phyloP scores from a whole-genome alignment of 2,113 vertebrate genomes.

The Nymphicus hollandicus region DNA sequence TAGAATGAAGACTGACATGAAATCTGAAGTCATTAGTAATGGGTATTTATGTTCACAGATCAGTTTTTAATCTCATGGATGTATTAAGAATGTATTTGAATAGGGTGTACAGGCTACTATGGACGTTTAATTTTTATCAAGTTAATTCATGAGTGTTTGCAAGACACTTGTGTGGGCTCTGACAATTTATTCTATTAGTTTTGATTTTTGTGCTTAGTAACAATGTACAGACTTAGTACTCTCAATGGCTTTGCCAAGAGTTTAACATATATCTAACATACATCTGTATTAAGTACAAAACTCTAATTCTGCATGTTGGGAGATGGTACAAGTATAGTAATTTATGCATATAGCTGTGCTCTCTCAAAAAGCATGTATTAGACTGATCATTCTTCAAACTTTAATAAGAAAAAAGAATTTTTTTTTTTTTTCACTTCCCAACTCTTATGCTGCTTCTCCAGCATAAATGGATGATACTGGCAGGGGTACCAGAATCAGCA shows the following conservation, averaged over 20 bases:
- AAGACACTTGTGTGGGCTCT: not conserved
- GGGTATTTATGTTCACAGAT: not conserved
- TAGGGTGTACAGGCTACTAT: not conserved
- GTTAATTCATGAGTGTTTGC: not conserved
- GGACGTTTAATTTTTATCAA: not conserved
- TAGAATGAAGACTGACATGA: not conserved
- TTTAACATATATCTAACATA: not conserved
- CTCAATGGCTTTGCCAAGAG: not conserved
- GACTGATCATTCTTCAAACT: not conserved
- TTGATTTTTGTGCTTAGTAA: not conserved
- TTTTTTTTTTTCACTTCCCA: not conserved
- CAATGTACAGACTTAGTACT: fast-evolving
- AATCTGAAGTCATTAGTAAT: not conserved
- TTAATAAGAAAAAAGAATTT: not conserved
- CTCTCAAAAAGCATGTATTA: not conserved
- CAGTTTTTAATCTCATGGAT: not conserved
- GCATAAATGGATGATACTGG: not conserved
- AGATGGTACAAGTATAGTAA: not conserved
- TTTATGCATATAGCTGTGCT: not conserved
- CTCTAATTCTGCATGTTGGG: not conserved
- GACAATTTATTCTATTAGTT: not conserved
- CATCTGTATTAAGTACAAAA: not conserved
- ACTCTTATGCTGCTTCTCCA: not conserved
- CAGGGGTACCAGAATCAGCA: not conserved
- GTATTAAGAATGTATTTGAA: not conserved